Evolutionary conservation across 2,888 invertebrate genomes (phyloP).

Genomic region (Tiliacea aurago): DNA sequence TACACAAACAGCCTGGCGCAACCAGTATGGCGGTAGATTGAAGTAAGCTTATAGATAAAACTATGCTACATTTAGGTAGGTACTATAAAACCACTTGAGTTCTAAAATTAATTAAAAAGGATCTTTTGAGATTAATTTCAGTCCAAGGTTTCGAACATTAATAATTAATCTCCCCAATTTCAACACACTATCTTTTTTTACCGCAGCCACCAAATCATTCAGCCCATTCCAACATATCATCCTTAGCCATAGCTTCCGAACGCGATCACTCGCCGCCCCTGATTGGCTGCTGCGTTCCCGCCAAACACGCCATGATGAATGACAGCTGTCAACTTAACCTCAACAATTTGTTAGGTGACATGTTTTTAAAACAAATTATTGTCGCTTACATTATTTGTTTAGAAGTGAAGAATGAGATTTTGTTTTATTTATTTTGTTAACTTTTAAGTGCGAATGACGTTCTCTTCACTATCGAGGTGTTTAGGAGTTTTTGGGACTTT

Average conservation of each 20-base stretch:
- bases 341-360: constrained; percentile 82
- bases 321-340: constrained; percentile 85
- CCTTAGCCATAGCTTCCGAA: constrained; percentile 62
- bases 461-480: constrained; percentile 8
- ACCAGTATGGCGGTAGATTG: background rate
- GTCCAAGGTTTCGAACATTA: background rate
- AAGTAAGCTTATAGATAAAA: too few species aligned
- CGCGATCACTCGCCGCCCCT: constrained; percentile 82
- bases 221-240: constrained; percentile 48
- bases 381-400: constrained; percentile 47
- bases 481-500: too few species aligned
- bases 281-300: constrained; percentile 83
- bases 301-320: constrained; percentile 78
- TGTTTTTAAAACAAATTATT: constrained; percentile 76
- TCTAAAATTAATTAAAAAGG: background rate
- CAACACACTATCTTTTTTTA: background rate
- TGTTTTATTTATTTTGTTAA: constrained; percentile 45
- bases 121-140: too few species aligned
- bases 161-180: constrained; percentile 1
- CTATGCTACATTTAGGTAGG: too few species aligned
- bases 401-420: constrained; percentile 45
- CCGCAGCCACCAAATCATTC: constrained; percentile 7
- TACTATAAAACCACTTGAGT: background rate
- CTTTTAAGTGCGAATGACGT: constrained; percentile 30
- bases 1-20: too few species aligned